Conservation (phyloP, 2,113 vertebrate species). For the Diadophis punctatus region DNA sequence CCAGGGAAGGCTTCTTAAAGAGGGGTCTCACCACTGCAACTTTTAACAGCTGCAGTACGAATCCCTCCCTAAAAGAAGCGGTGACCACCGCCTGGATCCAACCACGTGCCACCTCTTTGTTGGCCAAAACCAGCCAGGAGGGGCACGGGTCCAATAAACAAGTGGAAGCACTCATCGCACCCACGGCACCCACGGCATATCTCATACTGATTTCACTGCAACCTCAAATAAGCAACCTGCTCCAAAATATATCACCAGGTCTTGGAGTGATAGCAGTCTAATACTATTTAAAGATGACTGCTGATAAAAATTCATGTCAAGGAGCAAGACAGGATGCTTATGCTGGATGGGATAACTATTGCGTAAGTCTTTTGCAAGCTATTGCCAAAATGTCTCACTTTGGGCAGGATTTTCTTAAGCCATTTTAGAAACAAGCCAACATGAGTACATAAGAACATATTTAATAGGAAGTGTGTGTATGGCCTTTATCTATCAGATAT, state of each 20-base stretch:
- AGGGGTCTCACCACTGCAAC: too few relatives aligned
- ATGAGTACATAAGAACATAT: not conserved
- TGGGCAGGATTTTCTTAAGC: not conserved
- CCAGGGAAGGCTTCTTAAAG: too few relatives aligned
- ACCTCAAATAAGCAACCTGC: not conserved
- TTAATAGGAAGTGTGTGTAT: not conserved
- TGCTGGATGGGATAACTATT: not conserved
- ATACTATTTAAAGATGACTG: not conserved
- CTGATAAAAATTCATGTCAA: not conserved
- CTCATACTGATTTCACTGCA: not conserved
- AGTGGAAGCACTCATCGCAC: too few relatives aligned
- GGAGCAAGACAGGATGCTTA: not conserved
- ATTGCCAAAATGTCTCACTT: not conserved
- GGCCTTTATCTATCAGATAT: not conserved
- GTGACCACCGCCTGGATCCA: too few relatives aligned
- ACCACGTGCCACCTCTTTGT: too few relatives aligned
- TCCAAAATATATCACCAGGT: not conserved
- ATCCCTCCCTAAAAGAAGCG: too few relatives aligned
- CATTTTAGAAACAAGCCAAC: not conserved
- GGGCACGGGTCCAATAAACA: too few relatives aligned
- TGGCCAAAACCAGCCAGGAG: too few relatives aligned
- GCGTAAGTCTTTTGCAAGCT: not conserved
- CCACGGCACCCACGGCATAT: too few relatives aligned
- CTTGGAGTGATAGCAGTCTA: not conserved
- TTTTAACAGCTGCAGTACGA: too few relatives aligned